Evolutionary conservation across 2,888 invertebrate genomes (phyloP).

Genomic region (Cephus pulcher): DNA sequence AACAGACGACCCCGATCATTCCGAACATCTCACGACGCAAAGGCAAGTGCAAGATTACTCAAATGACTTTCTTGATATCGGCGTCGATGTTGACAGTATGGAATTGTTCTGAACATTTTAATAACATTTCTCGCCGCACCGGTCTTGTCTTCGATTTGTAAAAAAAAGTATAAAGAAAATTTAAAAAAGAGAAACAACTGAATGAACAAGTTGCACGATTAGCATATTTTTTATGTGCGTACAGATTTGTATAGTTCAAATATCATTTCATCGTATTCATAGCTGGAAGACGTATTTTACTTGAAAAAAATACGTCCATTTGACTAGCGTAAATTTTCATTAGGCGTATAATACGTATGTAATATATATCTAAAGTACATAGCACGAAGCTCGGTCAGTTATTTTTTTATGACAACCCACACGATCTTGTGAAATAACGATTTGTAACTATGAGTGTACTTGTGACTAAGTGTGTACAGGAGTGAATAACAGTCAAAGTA

Average conservation of each 20-base stretch:
- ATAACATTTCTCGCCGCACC: neutral
- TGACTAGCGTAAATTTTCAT: neutral
- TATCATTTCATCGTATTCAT: neutral
- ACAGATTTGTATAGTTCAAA: neutral
- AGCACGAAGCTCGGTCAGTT: neutral
- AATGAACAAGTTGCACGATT: neutral
- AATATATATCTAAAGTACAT: neutral
- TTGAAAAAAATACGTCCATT: neutral
- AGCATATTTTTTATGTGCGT: neutral
- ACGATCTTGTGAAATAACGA: neutral
- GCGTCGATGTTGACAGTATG: conserved; percentile 76
- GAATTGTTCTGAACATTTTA: conserved; percentile 72
- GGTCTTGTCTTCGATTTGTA: neutral
- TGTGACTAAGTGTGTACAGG: neutral
- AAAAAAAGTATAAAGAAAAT: neutral
- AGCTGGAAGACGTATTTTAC: neutral
- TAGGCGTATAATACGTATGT: neutral
- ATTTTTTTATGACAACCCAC: neutral
- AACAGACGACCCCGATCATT: conserved; percentile 72
- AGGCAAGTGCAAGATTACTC: conserved; percentile 69
- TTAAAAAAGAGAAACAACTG: neutral
- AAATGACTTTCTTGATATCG: conserved; percentile 79
- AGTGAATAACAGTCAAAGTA: neutral
- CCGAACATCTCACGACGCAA: conserved; percentile 53
- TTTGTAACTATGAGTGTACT: neutral